Evolutionary conservation across 2,797 vertebrate species (phyloP).

Genomic region (Sebastiscus albofasciatus): DNA sequence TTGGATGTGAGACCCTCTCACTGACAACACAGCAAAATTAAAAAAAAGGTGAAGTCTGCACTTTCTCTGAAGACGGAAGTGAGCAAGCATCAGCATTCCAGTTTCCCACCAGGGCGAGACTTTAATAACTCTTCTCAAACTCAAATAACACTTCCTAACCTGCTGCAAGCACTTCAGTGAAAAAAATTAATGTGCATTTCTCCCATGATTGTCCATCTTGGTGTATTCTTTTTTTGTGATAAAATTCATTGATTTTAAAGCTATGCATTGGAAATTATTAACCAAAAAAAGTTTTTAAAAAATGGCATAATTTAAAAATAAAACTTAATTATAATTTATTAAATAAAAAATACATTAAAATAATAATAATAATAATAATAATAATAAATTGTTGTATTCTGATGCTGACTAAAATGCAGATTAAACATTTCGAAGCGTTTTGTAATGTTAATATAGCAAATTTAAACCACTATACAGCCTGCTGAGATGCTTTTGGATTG

Average conservation of each 20-base stretch:
- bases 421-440: background rate
- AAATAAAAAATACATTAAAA: no score
- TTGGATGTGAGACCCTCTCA: background rate
- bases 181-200: background rate
- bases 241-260: no score
- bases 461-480: background rate
- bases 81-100: constrained; percentile 10
- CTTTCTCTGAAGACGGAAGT: background rate
- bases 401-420: background rate
- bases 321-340: no score
- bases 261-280: no score
- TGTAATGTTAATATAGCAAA: background rate
- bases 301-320: no score
- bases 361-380: no score
- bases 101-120: background rate
- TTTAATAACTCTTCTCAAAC: background rate
- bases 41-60: constrained; percentile 4
- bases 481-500: background rate
- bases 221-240: no score
- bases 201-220: background rate
- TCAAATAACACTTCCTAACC: background rate
- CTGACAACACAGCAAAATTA: constrained; percentile 15
- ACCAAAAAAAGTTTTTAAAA: no score
- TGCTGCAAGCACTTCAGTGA: background rate
- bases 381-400: background rate